phyloP scores from a whole-genome alignment of 92 coral and sea anemone species.

The Heteractis magnifica region DNA sequence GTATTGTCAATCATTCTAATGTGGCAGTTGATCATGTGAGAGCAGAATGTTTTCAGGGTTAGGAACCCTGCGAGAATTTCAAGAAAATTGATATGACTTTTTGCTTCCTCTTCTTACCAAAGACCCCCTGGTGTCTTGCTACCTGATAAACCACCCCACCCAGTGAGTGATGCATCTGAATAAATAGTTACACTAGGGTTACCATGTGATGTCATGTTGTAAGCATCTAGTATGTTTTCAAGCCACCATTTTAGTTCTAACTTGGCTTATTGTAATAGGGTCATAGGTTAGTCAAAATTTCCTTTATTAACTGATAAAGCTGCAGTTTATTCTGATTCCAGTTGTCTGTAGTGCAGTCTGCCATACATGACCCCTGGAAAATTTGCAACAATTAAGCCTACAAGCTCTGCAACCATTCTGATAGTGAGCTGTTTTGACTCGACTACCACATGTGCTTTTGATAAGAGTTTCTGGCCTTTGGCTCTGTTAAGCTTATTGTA shows the following conservation, averaged over 20 bases:
- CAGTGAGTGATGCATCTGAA: conserved; percentile 46
- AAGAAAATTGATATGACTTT: conserved; percentile 40
- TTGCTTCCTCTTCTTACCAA: conserved; percentile 17
- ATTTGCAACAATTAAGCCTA: conserved; percentile 4
- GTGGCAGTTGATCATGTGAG: conserved; percentile 12
- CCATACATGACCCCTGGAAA: conserved; percentile 45
- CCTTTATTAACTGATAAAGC: conserved; percentile 27
- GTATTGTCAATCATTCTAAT: conserved; percentile 51
- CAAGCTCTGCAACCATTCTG: too few relatives aligned
- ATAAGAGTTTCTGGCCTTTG: too few relatives aligned
- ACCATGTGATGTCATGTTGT: conserved; percentile 12
- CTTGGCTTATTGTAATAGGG: conserved; percentile 25
- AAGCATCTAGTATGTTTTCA: background rate
- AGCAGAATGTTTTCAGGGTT: conserved; percentile 29
- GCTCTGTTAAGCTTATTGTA: too few relatives aligned
- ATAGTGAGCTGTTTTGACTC: too few relatives aligned
- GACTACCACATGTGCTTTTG: too few relatives aligned
- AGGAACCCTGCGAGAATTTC: conserved; percentile 41
- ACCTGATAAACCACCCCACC: conserved; percentile 30
- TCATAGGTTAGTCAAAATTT: conserved; percentile 14
- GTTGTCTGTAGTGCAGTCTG: conserved; percentile 21
- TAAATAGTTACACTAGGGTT: conserved; percentile 23
- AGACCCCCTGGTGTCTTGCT: background rate
- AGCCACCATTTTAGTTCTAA: conserved; percentile 45
- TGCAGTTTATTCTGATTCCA: background rate